Percentiles rank a stretch among this genome's conserved stretches.
Evolutionary conservation across 2,113 vertebrate genomes (phyloP).

Genomic region (Cricetomys ansorgei): DNA sequence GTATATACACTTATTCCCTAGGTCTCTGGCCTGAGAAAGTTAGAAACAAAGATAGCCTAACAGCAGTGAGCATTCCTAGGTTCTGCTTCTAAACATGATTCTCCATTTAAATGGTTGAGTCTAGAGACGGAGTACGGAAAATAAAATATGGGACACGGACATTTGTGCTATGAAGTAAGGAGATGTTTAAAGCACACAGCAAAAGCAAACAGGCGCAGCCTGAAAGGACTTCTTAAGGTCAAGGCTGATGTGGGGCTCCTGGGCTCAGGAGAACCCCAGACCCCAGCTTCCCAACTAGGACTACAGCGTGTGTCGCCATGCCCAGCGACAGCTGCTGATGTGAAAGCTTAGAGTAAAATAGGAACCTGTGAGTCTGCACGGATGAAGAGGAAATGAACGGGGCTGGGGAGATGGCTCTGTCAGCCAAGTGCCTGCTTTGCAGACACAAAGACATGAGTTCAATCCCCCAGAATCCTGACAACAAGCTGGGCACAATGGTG

Average conservation of each 20-base stretch:
- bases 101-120: slow-evolving; percentile 33
- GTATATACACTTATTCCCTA: background rate
- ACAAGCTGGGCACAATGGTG: background rate
- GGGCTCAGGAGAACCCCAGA: background rate
- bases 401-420: background rate
- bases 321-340: background rate
- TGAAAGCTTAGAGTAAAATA: background rate
- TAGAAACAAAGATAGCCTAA: background rate
- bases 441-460: background rate
- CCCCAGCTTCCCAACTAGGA: background rate
- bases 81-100: slow-evolving; percentile 12
- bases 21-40: background rate
- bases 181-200: background rate
- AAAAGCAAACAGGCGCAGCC: background rate
- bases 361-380: background rate
- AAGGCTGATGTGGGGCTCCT: background rate
- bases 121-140: background rate
- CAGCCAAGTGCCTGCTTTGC: background rate
- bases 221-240: background rate
- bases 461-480: background rate
- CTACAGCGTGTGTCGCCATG: background rate
- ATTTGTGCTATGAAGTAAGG: background rate
- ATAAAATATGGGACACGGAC: background rate
- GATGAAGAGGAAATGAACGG: background rate
- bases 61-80: background rate